Conservation (phyloP, 1,140 invertebrate species). For the Diuraphis noxia region DNA sequence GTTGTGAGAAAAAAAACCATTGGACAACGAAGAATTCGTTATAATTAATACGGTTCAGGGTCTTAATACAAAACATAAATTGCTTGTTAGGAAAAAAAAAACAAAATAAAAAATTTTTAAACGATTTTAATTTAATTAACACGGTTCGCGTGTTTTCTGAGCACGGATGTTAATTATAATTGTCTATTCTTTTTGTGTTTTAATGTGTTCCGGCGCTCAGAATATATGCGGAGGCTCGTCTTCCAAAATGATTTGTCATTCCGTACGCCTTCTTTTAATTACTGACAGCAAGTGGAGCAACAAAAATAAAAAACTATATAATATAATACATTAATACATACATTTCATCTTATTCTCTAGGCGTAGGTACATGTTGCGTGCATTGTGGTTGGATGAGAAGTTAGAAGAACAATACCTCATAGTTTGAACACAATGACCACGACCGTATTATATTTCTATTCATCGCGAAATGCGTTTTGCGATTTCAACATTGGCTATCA, state of each 20-base stretch:
- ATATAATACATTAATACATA: neutral
- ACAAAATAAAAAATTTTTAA: neutral
- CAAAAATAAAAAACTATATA: neutral
- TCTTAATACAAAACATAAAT: neutral
- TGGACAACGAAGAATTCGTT: slow-evolving; percentile 15
- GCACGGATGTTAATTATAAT: slow-evolving; percentile 37
- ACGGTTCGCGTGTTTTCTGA: slow-evolving; percentile 33
- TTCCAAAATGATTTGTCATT: slow-evolving; percentile 40
- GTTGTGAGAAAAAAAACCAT: slow-evolving; percentile 25
- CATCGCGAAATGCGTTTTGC: neutral
- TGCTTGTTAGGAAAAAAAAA: slow-evolving; percentile 20
- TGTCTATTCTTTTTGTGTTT: slow-evolving; percentile 18
- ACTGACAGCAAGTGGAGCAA: slow-evolving; percentile 18
- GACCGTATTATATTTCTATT: neutral
- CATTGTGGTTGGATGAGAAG: neutral
- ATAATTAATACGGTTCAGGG: slow-evolving; percentile 27
- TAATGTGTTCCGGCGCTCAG: neutral
- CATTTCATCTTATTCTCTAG: neutral
- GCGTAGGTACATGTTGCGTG: neutral
- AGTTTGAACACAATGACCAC: neutral
- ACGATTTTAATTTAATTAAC: slow-evolving; percentile 43
- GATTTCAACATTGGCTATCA: neutral
- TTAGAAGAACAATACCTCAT: neutral
- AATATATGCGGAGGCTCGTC: neutral
- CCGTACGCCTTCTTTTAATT: slow-evolving; percentile 22